phyloP scores from a whole-genome alignment of 1,140 invertebrate genomes.

The Asobara japonica region DNA sequence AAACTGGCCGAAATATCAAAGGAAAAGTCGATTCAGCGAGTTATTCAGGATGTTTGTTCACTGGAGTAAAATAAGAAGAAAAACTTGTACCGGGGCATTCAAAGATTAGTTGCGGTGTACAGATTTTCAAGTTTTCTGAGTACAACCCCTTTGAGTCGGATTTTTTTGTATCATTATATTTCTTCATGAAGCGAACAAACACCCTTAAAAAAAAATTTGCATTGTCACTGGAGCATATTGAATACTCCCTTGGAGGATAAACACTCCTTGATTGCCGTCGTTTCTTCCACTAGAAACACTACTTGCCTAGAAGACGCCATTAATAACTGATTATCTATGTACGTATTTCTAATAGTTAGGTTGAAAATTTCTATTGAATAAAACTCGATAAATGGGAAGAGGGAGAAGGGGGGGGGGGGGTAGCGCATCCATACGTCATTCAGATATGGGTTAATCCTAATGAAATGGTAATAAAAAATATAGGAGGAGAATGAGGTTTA shows the following conservation, averaged over 20 bases:
- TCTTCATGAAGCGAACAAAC: too few relatives aligned
- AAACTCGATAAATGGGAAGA: too few relatives aligned
- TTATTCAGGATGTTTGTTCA: too few relatives aligned
- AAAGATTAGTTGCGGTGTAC: too few relatives aligned
- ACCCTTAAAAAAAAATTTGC: neutral
- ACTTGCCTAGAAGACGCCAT: neutral
- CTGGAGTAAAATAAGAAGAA: neutral
- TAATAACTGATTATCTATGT: neutral
- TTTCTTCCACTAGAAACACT: constrained; percentile 4
- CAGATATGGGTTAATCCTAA: constrained; percentile 54
- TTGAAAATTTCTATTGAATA: constrained; percentile 26
- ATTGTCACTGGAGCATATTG: constrained; percentile 1
- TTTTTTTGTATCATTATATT: constrained; percentile 6
- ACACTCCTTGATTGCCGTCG: constrained; percentile 26
- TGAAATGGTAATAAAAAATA: constrained; percentile 42
- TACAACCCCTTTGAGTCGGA: too few relatives aligned
- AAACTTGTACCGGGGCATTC: too few relatives aligned
- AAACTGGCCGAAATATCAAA: constrained; percentile 17
- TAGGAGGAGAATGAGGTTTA: neutral
- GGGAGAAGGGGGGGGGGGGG: constrained; percentile 47
- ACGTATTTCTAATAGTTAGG: neutral
- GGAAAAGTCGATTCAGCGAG: constrained; percentile 1
- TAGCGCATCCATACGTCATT: constrained; percentile 60
- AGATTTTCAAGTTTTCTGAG: too few relatives aligned
- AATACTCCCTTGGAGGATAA: constrained; percentile 17